Percentiles rank a stretch among this genome's conserved stretches.
These are phyloP conservation scores for Agapornis canus DNA, from an alignment of 2,797 vertebrate genomes.

Conservation along the genomic window DNA sequence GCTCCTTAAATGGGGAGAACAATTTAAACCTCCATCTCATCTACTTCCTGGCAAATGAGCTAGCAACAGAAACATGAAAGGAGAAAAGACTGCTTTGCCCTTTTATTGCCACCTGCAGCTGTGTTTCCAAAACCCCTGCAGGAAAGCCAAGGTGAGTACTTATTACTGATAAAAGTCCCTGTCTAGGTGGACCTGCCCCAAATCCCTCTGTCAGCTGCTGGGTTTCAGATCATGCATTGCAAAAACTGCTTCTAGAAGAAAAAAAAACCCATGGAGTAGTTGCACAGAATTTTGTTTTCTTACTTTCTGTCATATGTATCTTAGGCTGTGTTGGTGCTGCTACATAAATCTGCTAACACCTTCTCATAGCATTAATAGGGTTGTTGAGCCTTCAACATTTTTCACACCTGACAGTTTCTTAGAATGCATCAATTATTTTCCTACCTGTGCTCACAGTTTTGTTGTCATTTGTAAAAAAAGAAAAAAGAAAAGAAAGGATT, in stretches of 20 bases:
- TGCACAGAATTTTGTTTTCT: not conserved
- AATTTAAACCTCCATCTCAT: not conserved
- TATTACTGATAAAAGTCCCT: rapidly evolving
- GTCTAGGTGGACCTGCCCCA: not conserved
- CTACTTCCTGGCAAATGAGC: not conserved
- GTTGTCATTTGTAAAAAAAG: not conserved
- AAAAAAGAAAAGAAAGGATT: not conserved
- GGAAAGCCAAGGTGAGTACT: not conserved
- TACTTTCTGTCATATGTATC: not conserved
- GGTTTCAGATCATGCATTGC: not conserved
- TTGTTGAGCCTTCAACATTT: constrained; percentile 11
- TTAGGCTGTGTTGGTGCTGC: not conserved
- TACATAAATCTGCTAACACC: not conserved
- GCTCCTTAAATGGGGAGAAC: not conserved
- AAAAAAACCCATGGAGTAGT: not conserved
- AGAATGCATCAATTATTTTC: constrained; percentile 37
- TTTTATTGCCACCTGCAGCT: not conserved
- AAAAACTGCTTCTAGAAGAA: not conserved
- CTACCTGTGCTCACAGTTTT: constrained; percentile 7
- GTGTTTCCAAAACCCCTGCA: rapidly evolving
- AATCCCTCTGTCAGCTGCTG: not conserved
- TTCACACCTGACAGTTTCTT: constrained; percentile 1
- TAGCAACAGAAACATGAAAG: not conserved
- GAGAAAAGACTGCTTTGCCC: not conserved
- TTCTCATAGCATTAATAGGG: not conserved